Evolutionary conservation across 2,888 invertebrate genomes (phyloP), one percentile per base, ranked within the genome.

Genomic region (Scaptodrosophila latifasciaeformis): DNA sequence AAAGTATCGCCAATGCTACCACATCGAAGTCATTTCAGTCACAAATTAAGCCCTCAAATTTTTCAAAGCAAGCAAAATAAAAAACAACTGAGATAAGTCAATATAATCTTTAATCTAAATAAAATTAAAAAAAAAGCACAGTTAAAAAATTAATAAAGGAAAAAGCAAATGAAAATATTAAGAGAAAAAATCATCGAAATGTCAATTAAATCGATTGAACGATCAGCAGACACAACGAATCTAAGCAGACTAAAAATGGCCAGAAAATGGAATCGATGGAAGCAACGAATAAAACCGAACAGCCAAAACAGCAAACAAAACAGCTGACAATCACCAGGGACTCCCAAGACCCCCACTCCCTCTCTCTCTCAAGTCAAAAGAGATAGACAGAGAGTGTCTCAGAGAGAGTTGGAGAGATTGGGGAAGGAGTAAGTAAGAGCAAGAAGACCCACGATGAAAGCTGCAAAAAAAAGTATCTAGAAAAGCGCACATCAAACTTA

Each of bases 1-100:
- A 75, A 75, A 75, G 65, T 64, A 75, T 75, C 76, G 75, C 74
- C 68, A 70, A 74, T 43, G 68, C 69, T 60, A 37, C 24, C 51
- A 67, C 67, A 67, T 67, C 67, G 67, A 59, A 67, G 49, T 62
- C 71, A 72, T 76, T 53, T 65, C 57, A 68, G 51, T 59, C 54
- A 54, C 66, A 21, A 57, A 45, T 2, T 18, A n/a, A 45, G 18
- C 47, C 59, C 52, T 35, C 45, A 56, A 46, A 35, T 13, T 18
- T 4, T 2, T 19, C 6, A 18, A 44, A 44, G 31, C 13, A 45
- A 45, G 30, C 18, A 39, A 39, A 34, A 15, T 34, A 12, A 34
- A 34, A 2, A 34, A 34, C 34, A 34, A 34, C 10, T 10, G 7
- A 12, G 15, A 31, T 13, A 31, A 13, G 13, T n/a, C n/a, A n/a